phyloP scores from a whole-genome alignment of 2,797 vertebrate species.

The Picus viridis region DNA sequence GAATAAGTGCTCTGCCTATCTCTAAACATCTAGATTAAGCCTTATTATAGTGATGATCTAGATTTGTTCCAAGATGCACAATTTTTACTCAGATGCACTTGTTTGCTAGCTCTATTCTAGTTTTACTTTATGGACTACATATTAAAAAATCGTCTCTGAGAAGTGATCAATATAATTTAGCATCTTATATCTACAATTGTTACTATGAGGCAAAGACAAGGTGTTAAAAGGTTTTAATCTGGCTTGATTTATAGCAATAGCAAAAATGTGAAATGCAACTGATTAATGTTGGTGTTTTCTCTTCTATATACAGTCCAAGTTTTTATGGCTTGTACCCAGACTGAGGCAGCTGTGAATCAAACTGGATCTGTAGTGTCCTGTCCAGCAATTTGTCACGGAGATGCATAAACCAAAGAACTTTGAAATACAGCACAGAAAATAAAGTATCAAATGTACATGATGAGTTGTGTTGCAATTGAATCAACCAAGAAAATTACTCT shows the following conservation, averaged over 20 bases:
- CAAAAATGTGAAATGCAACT: background rate
- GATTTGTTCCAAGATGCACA: background rate
- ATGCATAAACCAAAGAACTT: background rate
- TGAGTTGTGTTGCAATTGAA: background rate
- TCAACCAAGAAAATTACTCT: background rate
- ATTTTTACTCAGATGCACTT: background rate
- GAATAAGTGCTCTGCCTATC: background rate
- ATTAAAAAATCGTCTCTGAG: background rate
- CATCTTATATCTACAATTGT: background rate
- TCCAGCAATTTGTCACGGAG: background rate
- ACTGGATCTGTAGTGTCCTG: background rate
- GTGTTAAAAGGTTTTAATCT: background rate
- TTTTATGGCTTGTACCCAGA: background rate
- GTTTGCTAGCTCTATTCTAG: background rate
- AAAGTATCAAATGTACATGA: background rate
- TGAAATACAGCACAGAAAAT: background rate
- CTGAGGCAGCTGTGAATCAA: background rate
- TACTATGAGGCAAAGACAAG: background rate
- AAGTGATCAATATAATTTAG: background rate
- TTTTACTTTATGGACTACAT: background rate
- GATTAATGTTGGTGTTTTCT: fast-evolving
- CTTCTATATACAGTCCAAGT: background rate
- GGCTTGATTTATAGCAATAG: background rate
- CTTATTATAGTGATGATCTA: background rate
- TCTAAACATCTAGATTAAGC: background rate